Percentiles rank a stretch among this genome's conserved stretches.
Conservation (phyloP, 2,797 vertebrate genomes). For the Lepilemur septentrionalis region DNA sequence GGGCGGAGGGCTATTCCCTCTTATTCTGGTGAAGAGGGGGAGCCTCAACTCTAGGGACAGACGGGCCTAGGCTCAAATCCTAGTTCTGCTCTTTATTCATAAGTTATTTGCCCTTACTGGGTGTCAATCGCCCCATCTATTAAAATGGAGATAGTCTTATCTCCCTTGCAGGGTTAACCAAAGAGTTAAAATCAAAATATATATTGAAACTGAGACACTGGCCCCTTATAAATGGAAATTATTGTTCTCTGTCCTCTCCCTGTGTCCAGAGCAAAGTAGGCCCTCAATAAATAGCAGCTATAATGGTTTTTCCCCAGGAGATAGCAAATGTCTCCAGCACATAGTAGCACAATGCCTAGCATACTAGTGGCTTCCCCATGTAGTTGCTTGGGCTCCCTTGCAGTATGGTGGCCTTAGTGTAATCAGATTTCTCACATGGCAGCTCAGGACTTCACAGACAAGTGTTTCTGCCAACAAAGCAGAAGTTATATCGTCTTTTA, state of each 20-base stretch:
- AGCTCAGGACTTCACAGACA: not conserved
- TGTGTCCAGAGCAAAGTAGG: not conserved
- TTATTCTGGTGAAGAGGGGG: not conserved
- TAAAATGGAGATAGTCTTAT: not conserved
- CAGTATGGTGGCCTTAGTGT: not conserved
- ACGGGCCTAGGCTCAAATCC: not conserved
- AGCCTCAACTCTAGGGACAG: not conserved
- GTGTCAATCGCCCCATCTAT: not conserved
- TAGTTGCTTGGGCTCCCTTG: not conserved
- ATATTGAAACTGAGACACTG: not conserved
- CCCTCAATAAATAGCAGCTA: not conserved
- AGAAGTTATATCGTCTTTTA: not conserved
- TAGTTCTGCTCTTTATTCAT: not conserved
- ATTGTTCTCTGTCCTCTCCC: not conserved
- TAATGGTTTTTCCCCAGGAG: not conserved
- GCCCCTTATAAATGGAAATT: not conserved
- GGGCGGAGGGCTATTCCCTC: not conserved
- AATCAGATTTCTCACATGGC: not conserved
- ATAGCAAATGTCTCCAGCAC: not conserved
- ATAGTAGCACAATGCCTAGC: not conserved
- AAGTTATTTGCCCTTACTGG: not conserved
- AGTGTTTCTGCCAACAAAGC: not conserved
- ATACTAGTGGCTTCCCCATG: not conserved
- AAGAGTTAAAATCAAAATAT: constrained; percentile 14
- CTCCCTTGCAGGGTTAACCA: not conserved